Percentiles rank a stretch among this genome's conserved stretches.
Evolutionary conservation across 2,113 vertebrate species (phyloP).

Genomic region (Myotis lucifugus): DNA sequence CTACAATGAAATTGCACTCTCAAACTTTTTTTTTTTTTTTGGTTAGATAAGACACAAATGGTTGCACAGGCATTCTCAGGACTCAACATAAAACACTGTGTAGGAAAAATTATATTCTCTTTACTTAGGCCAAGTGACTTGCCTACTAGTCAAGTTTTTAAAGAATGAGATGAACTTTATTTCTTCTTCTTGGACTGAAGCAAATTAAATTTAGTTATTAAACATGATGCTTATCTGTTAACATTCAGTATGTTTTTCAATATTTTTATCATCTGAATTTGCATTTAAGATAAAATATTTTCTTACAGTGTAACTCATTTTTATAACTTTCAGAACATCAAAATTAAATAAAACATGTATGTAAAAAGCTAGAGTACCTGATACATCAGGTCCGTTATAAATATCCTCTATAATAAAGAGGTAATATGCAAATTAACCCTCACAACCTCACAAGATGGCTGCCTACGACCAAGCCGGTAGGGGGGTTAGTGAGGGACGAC

Average conservation of each 20-base stretch:
- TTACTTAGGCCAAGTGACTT: neutral
- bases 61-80: neutral
- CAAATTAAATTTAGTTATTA: conserved; percentile 69
- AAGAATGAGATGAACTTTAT: conserved; percentile 46
- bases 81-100: neutral
- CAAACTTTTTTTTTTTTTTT: neutral
- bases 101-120: neutral
- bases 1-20: conserved; percentile 40
- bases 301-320: conserved; percentile 32
- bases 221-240: conserved; percentile 63
- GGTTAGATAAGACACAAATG: conserved; percentile 1
- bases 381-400: neutral
- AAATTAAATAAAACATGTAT: conserved; percentile 31
- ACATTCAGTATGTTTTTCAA: conserved; percentile 13
- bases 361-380: neutral
- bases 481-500: too few species aligned
- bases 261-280: conserved; percentile 62
- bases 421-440: too few species aligned
- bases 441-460: too few species aligned
- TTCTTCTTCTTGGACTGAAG: conserved; percentile 37
- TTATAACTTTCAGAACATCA: conserved; percentile 5
- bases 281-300: conserved; percentile 52
- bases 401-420: neutral
- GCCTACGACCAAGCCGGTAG: too few species aligned
- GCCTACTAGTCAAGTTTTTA: conserved; percentile 66